Evolutionary conservation across 2,888 invertebrate species (phyloP), one percentile per base, ranked within the genome.

Genomic region (Vesta saturnalis): DNA sequence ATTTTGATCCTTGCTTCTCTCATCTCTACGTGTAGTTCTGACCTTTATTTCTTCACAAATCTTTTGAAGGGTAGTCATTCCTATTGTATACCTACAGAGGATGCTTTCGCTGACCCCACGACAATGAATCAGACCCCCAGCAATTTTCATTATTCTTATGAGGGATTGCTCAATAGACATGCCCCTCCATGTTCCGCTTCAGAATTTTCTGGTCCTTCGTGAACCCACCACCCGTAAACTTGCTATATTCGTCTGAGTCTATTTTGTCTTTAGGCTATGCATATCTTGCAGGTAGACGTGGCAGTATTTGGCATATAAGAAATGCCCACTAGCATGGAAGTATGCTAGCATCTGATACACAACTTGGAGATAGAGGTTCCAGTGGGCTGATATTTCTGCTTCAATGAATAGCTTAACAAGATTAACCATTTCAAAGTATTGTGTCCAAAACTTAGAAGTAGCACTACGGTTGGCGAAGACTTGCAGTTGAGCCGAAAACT

Each of bases 391-490:
- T 35, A 49, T 22, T 46, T 65, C 65, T 21, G 54, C 18, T 60
- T 59, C 49, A 52, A 54, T 39, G n/a, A 65, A 65, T 60, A 35
- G 52, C 15, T 54, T 59, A 21, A 52, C 30, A 49, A 65, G 54
- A n/a, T 35, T 60, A 43, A 60, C 54, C 54, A 59, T 49, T 52
- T 58, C 49, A 58, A 64, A 64, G 35, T 64, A 57, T 12, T 64
- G 57, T 1, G 57, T 19, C 56, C 56, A 64, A 10, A 64, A 23
- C 46, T 64, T 56, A 23, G 64, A 18, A 8, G 57, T 57, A 39
- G 63, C 30, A 15, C 60, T n/a, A 21, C 52, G 39, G 10, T 52
- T n/a, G n/a, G n/a, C n/a, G n/a, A n/a, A n/a, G n/a, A n/a, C n/a
- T n/a, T n/a, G n/a, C n/a, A n/a, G n/a, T 47, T 5, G 5, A 12